Evolutionary conservation across 2,888 invertebrate species (phyloP).

Genomic region (Strigamia transsilvanica): DNA sequence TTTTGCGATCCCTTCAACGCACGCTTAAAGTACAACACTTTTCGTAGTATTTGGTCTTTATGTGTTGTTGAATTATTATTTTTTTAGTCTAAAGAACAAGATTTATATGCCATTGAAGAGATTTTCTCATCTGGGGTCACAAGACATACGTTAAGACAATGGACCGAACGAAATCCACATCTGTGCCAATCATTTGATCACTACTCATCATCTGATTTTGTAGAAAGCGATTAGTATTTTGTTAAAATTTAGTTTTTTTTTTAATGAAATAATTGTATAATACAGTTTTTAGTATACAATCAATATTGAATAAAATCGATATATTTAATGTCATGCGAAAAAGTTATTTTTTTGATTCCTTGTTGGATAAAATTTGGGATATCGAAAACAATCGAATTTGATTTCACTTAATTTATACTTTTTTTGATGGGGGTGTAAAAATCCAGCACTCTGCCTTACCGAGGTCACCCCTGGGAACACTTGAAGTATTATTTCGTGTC

Average conservation of each 20-base stretch:
- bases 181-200: slow-evolving; percentile 32
- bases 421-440: no score
- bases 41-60: neutral
- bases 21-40: slow-evolving; percentile 52
- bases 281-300: no score
- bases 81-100: slow-evolving; percentile 54
- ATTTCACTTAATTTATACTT: no score
- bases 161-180: neutral
- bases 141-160: slow-evolving; percentile 9
- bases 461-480: no score
- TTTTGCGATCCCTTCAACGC: slow-evolving; percentile 51
- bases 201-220: slow-evolving; percentile 3
- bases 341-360: no score
- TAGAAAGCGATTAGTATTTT: slow-evolving; percentile 24
- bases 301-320: no score
- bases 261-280: neutral
- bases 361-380: no score
- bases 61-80: neutral
- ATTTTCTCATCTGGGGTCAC: neutral
- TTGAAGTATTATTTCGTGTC: no score
- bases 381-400: no score
- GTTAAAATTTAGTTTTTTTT: neutral
- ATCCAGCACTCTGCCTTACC: no score
- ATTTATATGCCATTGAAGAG: slow-evolving; percentile 52
- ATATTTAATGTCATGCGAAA: no score